Evolutionary conservation across 2,113 vertebrate genomes (phyloP), one percentile per base, ranked within the genome.

Genomic region (Cardinalis cardinalis): DNA sequence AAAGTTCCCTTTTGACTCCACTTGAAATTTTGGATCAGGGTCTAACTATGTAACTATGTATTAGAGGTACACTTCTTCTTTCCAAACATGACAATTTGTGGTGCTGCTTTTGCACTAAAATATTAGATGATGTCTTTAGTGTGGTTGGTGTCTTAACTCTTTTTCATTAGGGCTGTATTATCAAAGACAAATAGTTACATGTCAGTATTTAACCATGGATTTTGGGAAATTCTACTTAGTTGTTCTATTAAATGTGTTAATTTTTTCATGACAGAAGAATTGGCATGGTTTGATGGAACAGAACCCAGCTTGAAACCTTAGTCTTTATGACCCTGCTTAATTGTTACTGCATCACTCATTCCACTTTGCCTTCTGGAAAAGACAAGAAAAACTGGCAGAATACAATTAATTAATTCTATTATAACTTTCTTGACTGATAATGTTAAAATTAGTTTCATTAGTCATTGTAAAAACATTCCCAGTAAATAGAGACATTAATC

Each of bases 361-460:
- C 55, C 76, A 86, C 53, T 94, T 26, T 89, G 87, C 32, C 68
- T 84, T 84, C 79, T 92, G 77, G 89, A 95, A 96, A 93, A 90
- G 79, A 51, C 63, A 82, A 91, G 91, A 90, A 66, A 89, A 94
- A 71, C 40, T 81, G 59, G 55, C 84, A 84, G 73, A 60, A 78
- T 64, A 43, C 15, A 88, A 48, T 81, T 94, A 25, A 87, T 91
- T 88, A 91, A 87, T 92, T 93, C 20, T 88, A 65, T 65, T 82
- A 75, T 88, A 93, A 87, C 76, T 95, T 92, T 89, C 87, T 65
- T 78, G 86, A 48, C 61, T 89, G 82, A 95, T 94, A 95, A 85
- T 92, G 76, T 92, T 96, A 91, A 96, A 95, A 94, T 93, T 92
- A 71, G 34, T 91, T 95, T 96, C 53, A 82, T 88, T 89, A 94